Conservation (phyloP, 2,888 invertebrate genomes). For the Pseudoips prasinana region DNA sequence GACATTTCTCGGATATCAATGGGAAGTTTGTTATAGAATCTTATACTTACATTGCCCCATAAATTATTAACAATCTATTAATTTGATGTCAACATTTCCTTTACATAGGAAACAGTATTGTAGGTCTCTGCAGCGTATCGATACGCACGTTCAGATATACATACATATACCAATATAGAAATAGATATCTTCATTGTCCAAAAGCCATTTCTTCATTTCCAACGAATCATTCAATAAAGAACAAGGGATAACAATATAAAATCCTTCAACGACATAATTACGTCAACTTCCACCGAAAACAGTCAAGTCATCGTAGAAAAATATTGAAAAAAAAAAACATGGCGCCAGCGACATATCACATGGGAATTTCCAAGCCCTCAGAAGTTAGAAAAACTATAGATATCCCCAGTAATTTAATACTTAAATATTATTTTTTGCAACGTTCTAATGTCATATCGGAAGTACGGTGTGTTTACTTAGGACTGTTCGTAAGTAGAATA, state of each 20-base stretch:
- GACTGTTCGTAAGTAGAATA: constrained; percentile 61
- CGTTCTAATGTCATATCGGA: constrained; percentile 67
- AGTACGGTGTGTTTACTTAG: constrained; percentile 69
- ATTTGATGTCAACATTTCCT: no score
- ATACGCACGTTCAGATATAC: no score
- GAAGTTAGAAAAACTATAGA: constrained; percentile 29
- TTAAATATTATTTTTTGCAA: constrained; percentile 60
- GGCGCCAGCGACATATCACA: constrained; percentile 68
- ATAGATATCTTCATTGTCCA: no score
- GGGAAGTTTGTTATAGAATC: no score
- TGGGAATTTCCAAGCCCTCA: constrained; percentile 38
- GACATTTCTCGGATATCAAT: no score
- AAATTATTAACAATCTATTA: no score
- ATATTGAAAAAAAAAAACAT: constrained; percentile 40
- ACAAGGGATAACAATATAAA: constrained; percentile 28
- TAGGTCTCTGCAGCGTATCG: no score
- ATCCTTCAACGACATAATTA: constrained; percentile 33
- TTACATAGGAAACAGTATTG: no score
- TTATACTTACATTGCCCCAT: no score
- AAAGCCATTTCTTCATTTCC: no score
- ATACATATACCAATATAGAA: no score
- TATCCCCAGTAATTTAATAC: constrained; percentile 63
- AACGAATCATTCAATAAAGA: background rate
- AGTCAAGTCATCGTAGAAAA: constrained; percentile 35
- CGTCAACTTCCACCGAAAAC: constrained; percentile 28